Evolutionary conservation across 2,888 invertebrate species (phyloP).

Genomic region (Drosophila ochracea): DNA sequence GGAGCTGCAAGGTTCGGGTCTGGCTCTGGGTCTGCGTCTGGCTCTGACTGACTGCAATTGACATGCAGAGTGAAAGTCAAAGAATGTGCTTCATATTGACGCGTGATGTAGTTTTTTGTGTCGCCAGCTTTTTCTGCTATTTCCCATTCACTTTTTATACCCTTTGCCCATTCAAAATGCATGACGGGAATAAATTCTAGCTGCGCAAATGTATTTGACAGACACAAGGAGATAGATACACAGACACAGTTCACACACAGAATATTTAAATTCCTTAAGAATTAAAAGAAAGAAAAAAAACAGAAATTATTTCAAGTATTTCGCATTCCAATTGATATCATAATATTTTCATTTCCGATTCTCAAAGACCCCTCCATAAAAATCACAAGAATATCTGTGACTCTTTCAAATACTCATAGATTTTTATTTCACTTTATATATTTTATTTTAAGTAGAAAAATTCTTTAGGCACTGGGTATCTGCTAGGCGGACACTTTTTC

Average conservation of each 20-base stretch:
- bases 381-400: not conserved
- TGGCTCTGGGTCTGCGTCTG: not conserved
- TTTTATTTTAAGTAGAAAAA: not conserved
- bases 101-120: constrained; percentile 9
- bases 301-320: not conserved
- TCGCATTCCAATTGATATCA: not conserved
- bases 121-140: not conserved
- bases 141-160: not conserved
- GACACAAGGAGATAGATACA: not conserved
- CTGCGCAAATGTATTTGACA: not conserved
- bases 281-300: too few species aligned
- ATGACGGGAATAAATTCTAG: not conserved
- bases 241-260: too few species aligned
- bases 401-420: not conserved
- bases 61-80: constrained; percentile 46
- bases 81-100: constrained; percentile 23
- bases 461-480: not conserved
- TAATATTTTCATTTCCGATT: not conserved
- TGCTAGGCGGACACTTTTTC: not conserved
- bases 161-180: not conserved
- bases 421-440: not conserved
- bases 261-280: too few species aligned
- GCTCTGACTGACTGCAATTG: constrained; percentile 48
- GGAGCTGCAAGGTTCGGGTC: not conserved
- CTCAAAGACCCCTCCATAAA: not conserved